phyloP scores from a whole-genome alignment of 1,140 invertebrate genomes.

The Drosophila ananassae region DNA sequence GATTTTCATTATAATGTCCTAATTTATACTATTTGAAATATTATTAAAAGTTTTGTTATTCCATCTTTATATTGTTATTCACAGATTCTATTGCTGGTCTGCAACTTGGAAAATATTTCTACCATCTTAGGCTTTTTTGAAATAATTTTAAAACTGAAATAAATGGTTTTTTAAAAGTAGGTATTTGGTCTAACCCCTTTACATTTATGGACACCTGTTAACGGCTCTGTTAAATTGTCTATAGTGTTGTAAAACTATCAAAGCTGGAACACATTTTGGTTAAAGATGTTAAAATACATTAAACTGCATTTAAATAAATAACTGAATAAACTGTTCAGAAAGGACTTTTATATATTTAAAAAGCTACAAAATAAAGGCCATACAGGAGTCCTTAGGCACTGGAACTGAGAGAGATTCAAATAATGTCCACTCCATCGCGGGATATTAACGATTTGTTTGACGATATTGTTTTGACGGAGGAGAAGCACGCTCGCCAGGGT shows the following conservation, averaged over 20 bases:
- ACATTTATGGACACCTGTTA: not conserved
- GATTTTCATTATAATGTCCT: no score
- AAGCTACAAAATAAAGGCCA: not conserved
- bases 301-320: not conserved
- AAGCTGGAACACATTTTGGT: constrained; percentile 19
- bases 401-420: not conserved
- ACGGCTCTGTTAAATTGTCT: not conserved
- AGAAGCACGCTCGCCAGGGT: constrained; percentile 85
- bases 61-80: no score
- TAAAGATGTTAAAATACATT: not conserved
- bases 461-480: constrained; percentile 87
- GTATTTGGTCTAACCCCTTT: no score
- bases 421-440: constrained; percentile 54
- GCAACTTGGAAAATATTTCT: no score
- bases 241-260: constrained; percentile 41
- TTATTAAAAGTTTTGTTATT: no score
- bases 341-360: not conserved
- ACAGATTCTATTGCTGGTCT: no score
- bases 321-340: not conserved
- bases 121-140: no score
- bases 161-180: no score
- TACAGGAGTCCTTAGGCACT: not conserved
- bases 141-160: no score
- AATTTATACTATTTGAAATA: no score
- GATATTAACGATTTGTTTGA: constrained; percentile 88